A percentile compares a stretch with the other conserved stretches of the same genome.
Evolutionary conservation across 2,888 invertebrate species (phyloP).

Genomic region (Diadegma fenestrale): DNA sequence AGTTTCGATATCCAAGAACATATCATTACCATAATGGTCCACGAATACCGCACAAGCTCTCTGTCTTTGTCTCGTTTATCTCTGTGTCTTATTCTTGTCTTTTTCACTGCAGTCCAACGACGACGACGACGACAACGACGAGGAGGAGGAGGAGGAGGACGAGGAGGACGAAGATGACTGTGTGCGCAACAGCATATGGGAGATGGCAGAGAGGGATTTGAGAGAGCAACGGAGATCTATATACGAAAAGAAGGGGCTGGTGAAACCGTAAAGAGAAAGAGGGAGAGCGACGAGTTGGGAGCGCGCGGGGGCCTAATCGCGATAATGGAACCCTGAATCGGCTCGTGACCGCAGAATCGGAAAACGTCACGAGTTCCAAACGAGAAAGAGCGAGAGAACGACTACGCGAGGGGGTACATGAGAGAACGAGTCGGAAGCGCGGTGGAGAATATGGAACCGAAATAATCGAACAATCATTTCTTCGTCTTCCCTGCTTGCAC

Average conservation of each 20-base stretch:
- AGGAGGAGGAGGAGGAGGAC: conserved; percentile 28
- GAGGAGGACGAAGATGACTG: conserved; percentile 38
- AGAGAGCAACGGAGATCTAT: conserved; percentile 42
- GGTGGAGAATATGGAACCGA: conserved; percentile 42
- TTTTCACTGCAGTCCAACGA: conserved; percentile 58
- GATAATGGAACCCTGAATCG: conserved; percentile 81
- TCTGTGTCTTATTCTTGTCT: conserved; percentile 21
- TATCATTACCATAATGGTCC: conserved; percentile 84
- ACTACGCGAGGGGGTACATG: conserved; percentile 51
- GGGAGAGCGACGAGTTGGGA: conserved; percentile 61
- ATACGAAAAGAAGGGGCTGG: conserved; percentile 34
- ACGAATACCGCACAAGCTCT: conserved; percentile 62
- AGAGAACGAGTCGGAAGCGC: conserved; percentile 35
- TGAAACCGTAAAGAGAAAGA: conserved; percentile 40
- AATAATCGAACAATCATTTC: conserved; percentile 49
- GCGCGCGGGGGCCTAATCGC: conserved; percentile 81
- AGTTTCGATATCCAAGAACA: conserved; percentile 81
- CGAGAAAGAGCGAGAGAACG: conserved; percentile 62
- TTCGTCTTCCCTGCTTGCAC: conserved; percentile 7
- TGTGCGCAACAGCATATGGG: conserved; percentile 72
- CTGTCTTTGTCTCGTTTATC: conserved; percentile 23
- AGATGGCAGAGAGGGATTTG: conserved; percentile 70
- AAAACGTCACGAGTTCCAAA: conserved; percentile 77
- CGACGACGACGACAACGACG: conserved; percentile 34
- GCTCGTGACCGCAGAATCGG: conserved; percentile 83